Base-by-base conservation (phyloP, 2,113 vertebrate species). In the Excalfactoria chinensis region DNA sequence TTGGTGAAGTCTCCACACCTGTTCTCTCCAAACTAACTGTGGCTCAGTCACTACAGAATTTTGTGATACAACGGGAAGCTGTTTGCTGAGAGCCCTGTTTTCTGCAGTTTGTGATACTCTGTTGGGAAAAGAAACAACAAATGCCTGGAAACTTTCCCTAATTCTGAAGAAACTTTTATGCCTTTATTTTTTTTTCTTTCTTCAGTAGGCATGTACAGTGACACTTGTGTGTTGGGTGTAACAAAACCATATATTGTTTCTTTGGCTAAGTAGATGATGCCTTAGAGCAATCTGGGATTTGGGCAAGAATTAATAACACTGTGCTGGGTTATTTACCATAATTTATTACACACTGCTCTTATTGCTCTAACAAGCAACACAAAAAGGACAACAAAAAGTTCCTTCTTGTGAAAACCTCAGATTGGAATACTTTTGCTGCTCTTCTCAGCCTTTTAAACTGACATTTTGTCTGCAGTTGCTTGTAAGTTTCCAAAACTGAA, bases 401-500 rank as follows among this genome's bases (percentile, higher is more conserved):
- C 5, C 70, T 77, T 84, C n/a, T 46, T 86, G 70, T 81, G 83
- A 77, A 89, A 92, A 82, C 62, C 55, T 78, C 23, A 69, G 63
- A 28, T 41, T 78, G 46, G 83, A 86, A 64, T 90, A 59, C 41
- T 82, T 94, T 67, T 74, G 26, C 77, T 70, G 56, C 37, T 74
- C 21, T 70, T 95, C 84, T 77, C 71, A 83, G 71, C 28, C 72
- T 87, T 89, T 85, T 63, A 76, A 87, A 85, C 18, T 88, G 89
- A 25, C 9, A 43, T 58, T 89, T 88, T 12, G 7, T 68, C 86
- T 80, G 53, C 46, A 62, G 40, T 81, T 69, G 53, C 46, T 86
- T 90, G 66, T 75, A 92, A 58, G 60, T 90, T 75, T 81, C 30
- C 40, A 23, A 46, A 63, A 62, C 11, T 2, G 12, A 86, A 94